Evolutionary conservation across 2,797 vertebrate genomes (phyloP).

Genomic region (Monodelphis domestica): DNA sequence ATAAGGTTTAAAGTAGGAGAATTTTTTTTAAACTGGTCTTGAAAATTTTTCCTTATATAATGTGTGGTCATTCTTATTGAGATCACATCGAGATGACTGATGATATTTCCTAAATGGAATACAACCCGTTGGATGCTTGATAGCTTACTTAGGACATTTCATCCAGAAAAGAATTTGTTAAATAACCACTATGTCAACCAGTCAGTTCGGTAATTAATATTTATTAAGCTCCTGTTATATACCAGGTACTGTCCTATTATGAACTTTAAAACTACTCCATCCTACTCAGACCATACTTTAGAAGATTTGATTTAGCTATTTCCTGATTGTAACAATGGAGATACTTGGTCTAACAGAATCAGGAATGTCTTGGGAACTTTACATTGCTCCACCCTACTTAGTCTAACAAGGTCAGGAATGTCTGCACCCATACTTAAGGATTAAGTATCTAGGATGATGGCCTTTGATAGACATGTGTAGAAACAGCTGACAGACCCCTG

Average conservation of each 20-base stretch:
- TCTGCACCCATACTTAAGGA: too few relatives aligned
- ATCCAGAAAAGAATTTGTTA: not conserved
- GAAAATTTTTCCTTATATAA: not conserved
- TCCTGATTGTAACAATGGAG: too few relatives aligned
- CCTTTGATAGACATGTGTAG: too few relatives aligned
- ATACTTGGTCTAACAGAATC: too few relatives aligned
- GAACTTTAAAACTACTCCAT: too few relatives aligned
- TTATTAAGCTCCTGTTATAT: not conserved
- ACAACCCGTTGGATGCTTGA: not conserved
- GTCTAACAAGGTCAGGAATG: too few relatives aligned
- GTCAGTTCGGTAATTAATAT: not conserved
- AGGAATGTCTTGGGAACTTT: too few relatives aligned
- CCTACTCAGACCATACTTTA: too few relatives aligned
- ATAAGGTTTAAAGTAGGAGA: not conserved
- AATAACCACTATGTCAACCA: not conserved
- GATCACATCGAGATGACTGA: not conserved
- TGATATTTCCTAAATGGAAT: not conserved
- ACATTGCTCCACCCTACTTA: too few relatives aligned
- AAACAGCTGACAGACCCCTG: too few relatives aligned
- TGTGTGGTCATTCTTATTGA: not conserved
- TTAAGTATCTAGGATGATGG: too few relatives aligned
- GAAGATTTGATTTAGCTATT: too few relatives aligned
- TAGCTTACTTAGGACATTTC: not conserved
- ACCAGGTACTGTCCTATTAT: not conserved
- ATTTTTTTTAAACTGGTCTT: not conserved